A percentile compares a stretch with the other conserved stretches of the same genome.
These are phyloP conservation scores for Nothocercus julius DNA, from an alignment of 2,113 vertebrate species.

Conservation along the genomic window DNA sequence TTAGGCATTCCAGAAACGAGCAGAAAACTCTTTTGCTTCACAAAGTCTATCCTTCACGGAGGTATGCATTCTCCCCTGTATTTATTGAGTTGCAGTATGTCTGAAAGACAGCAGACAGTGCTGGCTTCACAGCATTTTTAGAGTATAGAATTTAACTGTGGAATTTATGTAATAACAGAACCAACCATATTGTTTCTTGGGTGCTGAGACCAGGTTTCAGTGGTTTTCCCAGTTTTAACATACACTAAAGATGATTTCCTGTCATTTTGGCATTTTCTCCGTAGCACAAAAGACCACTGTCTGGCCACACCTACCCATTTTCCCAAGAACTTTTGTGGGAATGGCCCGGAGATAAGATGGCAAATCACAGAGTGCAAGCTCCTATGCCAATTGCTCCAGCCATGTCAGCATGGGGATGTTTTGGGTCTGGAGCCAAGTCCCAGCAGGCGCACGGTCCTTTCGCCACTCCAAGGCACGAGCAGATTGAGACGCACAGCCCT, in stretches of 20 bases:
- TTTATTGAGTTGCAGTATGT: not conserved
- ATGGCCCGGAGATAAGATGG: not conserved
- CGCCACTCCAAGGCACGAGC: conserved; percentile 33
- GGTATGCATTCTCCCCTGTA: not conserved
- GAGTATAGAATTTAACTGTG: not conserved
- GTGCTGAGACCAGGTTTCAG: not conserved
- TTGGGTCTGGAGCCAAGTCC: conserved; percentile 38
- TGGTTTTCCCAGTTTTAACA: not conserved
- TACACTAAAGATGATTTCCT: not conserved
- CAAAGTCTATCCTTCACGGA: not conserved
- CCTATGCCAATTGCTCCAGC: not conserved
- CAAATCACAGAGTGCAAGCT: not conserved
- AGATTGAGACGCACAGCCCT: conserved; percentile 46
- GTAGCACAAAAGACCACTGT: not conserved
- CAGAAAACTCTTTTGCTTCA: not conserved
- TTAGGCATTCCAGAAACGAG: not conserved
- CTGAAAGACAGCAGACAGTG: not conserved
- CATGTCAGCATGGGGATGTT: not conserved
- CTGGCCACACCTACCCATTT: not conserved
- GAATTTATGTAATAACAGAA: not conserved
- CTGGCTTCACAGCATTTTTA: not conserved
- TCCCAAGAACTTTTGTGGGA: not conserved
- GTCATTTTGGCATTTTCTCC: not conserved
- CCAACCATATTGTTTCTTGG: not conserved
- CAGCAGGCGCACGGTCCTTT: conserved; percentile 38